Evolutionary conservation across 2,888 invertebrate species (phyloP).

Genomic region (Shargacucullia verbasci): DNA sequence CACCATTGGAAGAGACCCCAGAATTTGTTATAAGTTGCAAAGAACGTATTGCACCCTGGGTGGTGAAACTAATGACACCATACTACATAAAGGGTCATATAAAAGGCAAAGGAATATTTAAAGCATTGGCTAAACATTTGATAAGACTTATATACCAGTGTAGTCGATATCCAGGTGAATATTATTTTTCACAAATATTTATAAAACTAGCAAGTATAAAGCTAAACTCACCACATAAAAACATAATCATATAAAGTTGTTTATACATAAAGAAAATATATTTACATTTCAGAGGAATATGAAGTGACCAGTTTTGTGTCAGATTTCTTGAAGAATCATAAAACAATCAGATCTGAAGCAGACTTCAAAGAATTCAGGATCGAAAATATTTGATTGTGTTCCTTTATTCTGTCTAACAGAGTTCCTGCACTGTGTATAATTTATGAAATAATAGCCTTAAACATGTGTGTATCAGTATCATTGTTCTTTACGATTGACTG

Average conservation of each 20-base stretch:
- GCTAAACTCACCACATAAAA: too few species aligned
- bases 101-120: conserved; percentile 89
- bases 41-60: conserved; percentile 89
- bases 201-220: too few species aligned
- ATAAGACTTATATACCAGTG: conserved; percentile 89
- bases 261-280: too few species aligned
- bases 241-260: too few species aligned
- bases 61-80: conserved; percentile 90
- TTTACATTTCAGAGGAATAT: conserved; percentile 84
- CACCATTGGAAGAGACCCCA: conserved; percentile 85
- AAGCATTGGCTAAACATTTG: conserved; percentile 89
- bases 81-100: conserved; percentile 90
- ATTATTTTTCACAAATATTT: not conserved
- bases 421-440: conserved; percentile 11
- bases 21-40: conserved; percentile 88
- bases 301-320: conserved; percentile 86
- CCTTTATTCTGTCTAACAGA: conserved; percentile 13
- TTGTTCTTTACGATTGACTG: conserved; percentile 8
- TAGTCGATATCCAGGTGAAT: conserved; percentile 88
- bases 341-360: conserved; percentile 85
- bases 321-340: conserved; percentile 86
- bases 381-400: conserved; percentile 68
- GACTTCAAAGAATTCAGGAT: conserved; percentile 83
- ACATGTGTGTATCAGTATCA: conserved; percentile 3
- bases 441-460: not conserved